Evolutionary conservation across 2,113 vertebrate genomes (phyloP).

Genomic region (Myiozetetes cayanensis): DNA sequence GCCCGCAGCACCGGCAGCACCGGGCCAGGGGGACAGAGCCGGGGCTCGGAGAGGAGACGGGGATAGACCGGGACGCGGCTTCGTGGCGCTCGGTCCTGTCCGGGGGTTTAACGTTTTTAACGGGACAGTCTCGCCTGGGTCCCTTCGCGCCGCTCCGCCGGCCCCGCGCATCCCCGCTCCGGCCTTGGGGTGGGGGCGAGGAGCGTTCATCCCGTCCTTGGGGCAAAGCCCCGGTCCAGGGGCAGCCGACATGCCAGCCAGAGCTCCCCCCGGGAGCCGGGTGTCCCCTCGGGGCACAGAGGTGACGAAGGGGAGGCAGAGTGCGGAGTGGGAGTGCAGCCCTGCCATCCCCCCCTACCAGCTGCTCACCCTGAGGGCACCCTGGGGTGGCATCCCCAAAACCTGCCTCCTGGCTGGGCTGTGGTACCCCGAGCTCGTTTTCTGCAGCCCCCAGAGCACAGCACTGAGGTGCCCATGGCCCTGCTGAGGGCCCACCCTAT

Average conservation of each 20-base stretch:
- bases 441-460: rapidly evolving
- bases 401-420: neutral
- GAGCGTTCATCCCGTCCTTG: neutral
- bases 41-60: neutral
- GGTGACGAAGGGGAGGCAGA: neutral
- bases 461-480: neutral
- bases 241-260: neutral
- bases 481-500: rapidly evolving
- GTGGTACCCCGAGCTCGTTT: neutral
- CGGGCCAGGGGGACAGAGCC: neutral
- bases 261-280: neutral
- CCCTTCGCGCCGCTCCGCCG: neutral
- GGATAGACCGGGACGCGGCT: neutral
- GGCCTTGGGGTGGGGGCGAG: rapidly evolving
- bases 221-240: neutral
- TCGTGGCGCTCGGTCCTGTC: neutral
- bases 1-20: neutral
- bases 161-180: neutral
- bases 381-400: neutral
- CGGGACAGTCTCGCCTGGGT: neutral
- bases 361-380: neutral
- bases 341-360: rapidly evolving
- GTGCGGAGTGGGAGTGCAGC: neutral
- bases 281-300: neutral
- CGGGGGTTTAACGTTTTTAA: neutral